Percentiles rank a stretch among this genome's conserved stretches.
These are phyloP conservation scores for Dicerorhinus sumatrensis DNA, from an alignment of 2,113 vertebrate genomes.

Conservation along the genomic window DNA sequence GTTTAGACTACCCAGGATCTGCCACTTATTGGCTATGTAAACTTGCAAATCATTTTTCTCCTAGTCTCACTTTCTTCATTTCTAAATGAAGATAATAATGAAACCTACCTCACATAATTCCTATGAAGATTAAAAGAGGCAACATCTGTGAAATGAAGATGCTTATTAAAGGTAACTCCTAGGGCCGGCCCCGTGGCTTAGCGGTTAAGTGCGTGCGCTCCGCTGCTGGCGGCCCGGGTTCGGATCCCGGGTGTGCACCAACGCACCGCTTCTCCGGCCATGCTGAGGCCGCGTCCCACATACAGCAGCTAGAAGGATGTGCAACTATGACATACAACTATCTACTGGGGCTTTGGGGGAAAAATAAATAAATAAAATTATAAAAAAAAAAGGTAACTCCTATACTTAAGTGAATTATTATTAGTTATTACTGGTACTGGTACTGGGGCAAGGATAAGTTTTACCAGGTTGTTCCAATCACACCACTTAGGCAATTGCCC, in stretches of 20 bases:
- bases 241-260: too few species aligned
- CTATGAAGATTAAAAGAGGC: conserved; percentile 16
- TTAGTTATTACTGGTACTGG: conserved; percentile 41
- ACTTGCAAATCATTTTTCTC: neutral
- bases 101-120: neutral
- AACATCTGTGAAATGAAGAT: conserved; percentile 29
- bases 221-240: too few species aligned
- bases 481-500: neutral
- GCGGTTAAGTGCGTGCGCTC: too few species aligned
- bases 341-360: too few species aligned
- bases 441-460: conserved; percentile 44
- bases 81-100: neutral
- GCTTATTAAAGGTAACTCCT: conserved; percentile 45
- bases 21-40: neutral
- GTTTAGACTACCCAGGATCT: neutral
- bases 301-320: too few species aligned
- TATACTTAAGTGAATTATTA: neutral
- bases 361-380: too few species aligned
- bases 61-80: neutral
- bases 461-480: neutral
- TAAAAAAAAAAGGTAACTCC: conserved; percentile 47
- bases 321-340: too few species aligned
- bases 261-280: too few species aligned
- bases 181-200: too few species aligned
- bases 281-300: too few species aligned